phyloP scores from a whole-genome alignment of 2,113 vertebrate genomes.

The Mystacornis crossleyi region DNA sequence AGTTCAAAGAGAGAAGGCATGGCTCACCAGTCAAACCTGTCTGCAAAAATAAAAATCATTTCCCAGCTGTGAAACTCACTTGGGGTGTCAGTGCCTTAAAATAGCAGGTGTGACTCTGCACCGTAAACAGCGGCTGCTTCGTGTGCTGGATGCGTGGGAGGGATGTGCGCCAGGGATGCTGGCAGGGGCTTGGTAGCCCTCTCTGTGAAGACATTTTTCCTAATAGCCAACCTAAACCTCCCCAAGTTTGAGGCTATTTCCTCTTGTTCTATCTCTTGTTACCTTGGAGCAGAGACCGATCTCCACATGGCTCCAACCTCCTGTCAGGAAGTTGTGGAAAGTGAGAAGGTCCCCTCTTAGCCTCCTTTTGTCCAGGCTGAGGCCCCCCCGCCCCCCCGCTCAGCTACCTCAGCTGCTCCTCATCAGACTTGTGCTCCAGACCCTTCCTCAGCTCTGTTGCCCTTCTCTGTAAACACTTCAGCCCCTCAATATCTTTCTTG shows the following conservation, averaged over 20 bases:
- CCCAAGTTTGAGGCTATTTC: not conserved
- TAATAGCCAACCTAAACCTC: not conserved
- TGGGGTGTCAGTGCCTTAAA: not conserved
- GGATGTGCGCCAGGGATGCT: fast-evolving
- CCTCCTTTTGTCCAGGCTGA: not conserved
- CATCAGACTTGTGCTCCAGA: not conserved
- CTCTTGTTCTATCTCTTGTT: not conserved
- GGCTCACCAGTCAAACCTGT: not conserved
- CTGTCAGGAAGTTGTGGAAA: not conserved
- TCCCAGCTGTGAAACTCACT: not conserved
- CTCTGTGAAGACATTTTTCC: not conserved
- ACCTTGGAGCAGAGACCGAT: not conserved
- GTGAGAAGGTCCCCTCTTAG: not conserved
- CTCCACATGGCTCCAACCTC: not conserved
- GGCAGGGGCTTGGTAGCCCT: not conserved
- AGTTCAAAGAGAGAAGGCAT: not conserved
- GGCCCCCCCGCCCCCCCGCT: too few species aligned
- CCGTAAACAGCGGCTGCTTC: not conserved
- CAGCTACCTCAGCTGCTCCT: not conserved
- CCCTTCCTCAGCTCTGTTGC: not conserved
- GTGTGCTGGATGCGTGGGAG: fast-evolving
- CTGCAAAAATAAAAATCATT: not conserved
- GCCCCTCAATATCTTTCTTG: not conserved
- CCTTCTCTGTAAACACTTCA: not conserved
- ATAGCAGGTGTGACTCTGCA: not conserved